Base-by-base conservation (phyloP, 2,888 invertebrate species). In the Drosophila formosana region DNA sequence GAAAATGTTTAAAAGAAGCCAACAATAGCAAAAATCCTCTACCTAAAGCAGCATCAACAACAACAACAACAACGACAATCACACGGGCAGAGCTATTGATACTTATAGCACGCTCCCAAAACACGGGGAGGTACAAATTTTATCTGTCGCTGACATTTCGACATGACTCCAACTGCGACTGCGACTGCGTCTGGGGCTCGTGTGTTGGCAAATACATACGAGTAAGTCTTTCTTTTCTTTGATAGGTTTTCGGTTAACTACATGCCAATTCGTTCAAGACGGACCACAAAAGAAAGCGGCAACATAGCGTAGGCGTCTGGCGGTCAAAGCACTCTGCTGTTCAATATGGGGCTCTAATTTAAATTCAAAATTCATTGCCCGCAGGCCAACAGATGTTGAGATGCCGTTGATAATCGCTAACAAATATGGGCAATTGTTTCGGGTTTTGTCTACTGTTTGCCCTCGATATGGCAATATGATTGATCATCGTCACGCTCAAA, bases 141-240 rank as follows among this genome's bases (percentile, higher is more conserved):
- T 86, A 71, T 78, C 68, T 88, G 63, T 66, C 67, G 75, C 71
- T 83, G 83, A 88, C 88, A 83, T 88, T 83, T 83, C 72, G 69
- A 86, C 86, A 83, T 88, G 82, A 75, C 84, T 87, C 52, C 68
- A 67, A 47, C 58, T 63, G 23, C 58, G 58, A 50, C 43, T 18
- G 28, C 47, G 49, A 23, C 52, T 46, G 47, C 58, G 77, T 57
- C 43, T 66, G 66, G 69, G 82, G 26, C 30, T 51, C 9, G 49
- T 37, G 66, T 72, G 46, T 68, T 76, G 76, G 66, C 73, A 84
- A 84, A 87, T 66, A 56, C 51, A 53, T 41, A 18, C 18, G 18
- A 18, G 18, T 18, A 46, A 28, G 13, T 4, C 26, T 34, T 53
- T 41, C 26, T 53, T 41, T 52, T 25, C 41, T 56, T 67, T 66